phyloP scores from a whole-genome alignment of 2,797 vertebrate genomes.

The Peromyscus eremicus region DNA sequence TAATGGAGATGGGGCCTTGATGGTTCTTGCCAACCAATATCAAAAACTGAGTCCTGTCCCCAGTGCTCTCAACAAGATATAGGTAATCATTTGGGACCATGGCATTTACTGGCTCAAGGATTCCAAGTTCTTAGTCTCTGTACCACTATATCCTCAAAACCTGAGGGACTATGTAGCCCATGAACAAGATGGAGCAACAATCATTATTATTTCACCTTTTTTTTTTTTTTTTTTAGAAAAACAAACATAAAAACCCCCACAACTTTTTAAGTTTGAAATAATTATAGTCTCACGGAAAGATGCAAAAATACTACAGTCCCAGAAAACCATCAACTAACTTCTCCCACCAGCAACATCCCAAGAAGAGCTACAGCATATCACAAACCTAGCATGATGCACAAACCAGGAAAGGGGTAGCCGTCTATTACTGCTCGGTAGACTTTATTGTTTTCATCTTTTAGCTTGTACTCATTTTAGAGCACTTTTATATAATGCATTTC shows the following conservation, averaged over 20 bases:
- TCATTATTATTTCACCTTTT: background rate
- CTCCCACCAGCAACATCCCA: background rate
- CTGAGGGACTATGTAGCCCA: background rate
- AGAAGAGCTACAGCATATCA: background rate
- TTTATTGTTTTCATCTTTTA: background rate
- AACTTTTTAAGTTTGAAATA: slow-evolving; percentile 23
- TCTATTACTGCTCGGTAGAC: background rate
- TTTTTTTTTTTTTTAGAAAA: background rate
- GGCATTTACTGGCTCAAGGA: background rate
- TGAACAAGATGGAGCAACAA: background rate
- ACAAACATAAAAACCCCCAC: too few relatives aligned
- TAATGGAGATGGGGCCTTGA: background rate
- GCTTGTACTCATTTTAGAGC: background rate
- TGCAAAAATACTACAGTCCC: background rate
- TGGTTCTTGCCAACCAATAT: background rate
- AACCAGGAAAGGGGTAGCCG: background rate
- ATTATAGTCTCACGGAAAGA: background rate
- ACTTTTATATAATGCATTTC: background rate
- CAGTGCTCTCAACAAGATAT: background rate
- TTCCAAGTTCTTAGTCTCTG: background rate
- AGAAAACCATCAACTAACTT: background rate
- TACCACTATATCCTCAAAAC: background rate
- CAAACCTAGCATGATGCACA: background rate
- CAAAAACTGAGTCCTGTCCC: background rate
- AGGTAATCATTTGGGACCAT: background rate